phyloP scores from a whole-genome alignment of 2,113 vertebrate species.

The Guaruba guarouba region DNA sequence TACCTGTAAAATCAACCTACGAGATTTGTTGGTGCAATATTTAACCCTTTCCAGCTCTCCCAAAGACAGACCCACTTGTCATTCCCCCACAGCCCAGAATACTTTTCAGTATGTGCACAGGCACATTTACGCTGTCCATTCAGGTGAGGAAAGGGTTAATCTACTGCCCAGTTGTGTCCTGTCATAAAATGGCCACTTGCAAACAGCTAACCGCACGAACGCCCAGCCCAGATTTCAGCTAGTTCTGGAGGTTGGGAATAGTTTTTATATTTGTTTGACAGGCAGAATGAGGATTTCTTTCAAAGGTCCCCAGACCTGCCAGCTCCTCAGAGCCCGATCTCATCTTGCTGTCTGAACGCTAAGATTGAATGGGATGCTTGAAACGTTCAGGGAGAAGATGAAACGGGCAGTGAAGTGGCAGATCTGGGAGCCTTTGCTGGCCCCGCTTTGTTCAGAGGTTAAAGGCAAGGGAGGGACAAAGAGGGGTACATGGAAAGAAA shows the following conservation, averaged over 20 bases:
- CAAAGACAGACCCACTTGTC: constrained; percentile 53
- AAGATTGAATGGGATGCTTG: not conserved
- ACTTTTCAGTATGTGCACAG: constrained; percentile 21
- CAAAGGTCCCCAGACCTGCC: constrained; percentile 69
- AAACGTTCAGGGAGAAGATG: constrained; percentile 75
- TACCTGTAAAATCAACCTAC: constrained; percentile 45
- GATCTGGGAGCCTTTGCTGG: constrained; percentile 68
- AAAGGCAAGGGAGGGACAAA: not conserved
- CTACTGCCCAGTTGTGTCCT: constrained; percentile 67
- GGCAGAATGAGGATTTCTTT: not conserved
- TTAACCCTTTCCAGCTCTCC: constrained; percentile 78
- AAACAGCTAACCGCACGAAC: constrained; percentile 92
- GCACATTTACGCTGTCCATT: constrained; percentile 33
- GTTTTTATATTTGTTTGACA: not conserved
- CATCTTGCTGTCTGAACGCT: constrained; percentile 75
- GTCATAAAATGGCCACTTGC: constrained; percentile 90
- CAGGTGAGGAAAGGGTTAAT: constrained; percentile 76
- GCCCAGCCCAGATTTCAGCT: constrained; percentile 84
- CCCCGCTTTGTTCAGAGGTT: constrained; percentile 5
- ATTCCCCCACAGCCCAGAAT: constrained; percentile 49
- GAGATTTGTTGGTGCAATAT: constrained; percentile 66
- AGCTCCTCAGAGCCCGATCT: constrained; percentile 53
- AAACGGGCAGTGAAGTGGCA: constrained; percentile 58
- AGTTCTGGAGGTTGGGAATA: constrained; percentile 37
- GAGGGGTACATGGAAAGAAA: not conserved